Conservation (phyloP, 1,140 invertebrate genomes). For the Monomorium pharaonis region DNA sequence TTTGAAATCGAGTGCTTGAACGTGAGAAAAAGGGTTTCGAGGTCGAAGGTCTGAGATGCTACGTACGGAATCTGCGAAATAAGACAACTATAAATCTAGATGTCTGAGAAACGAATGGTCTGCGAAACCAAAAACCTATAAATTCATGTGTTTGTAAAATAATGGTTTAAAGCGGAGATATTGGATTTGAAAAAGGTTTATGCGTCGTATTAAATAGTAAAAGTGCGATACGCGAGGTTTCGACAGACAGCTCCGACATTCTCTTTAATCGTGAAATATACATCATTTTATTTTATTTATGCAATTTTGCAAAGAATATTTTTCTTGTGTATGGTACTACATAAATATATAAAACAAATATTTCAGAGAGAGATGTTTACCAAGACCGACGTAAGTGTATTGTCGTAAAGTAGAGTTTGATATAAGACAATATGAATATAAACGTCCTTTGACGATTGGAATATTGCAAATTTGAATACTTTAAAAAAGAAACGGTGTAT, state of each 20-base stretch:
- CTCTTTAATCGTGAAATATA: conserved; percentile 6
- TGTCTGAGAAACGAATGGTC: neutral
- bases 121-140: neutral
- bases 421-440: neutral
- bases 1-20: neutral
- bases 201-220: neutral
- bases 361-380: neutral
- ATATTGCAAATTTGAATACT: neutral
- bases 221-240: neutral
- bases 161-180: neutral
- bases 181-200: neutral
- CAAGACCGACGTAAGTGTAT: neutral
- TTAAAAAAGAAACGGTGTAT: neutral
- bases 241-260: neutral
- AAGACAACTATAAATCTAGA: conserved; percentile 31
- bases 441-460: neutral
- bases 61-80: neutral
- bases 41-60: neutral
- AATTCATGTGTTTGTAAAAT: conserved; percentile 33
- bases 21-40: neutral
- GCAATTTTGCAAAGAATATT: neutral
- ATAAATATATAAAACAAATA: conserved; percentile 25
- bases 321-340: neutral
- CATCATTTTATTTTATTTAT: neutral
- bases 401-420: neutral